These are phyloP conservation scores for Cyclina sinensis DNA, from an alignment of 1,140 invertebrate genomes.

Conservation along the genomic window DNA sequence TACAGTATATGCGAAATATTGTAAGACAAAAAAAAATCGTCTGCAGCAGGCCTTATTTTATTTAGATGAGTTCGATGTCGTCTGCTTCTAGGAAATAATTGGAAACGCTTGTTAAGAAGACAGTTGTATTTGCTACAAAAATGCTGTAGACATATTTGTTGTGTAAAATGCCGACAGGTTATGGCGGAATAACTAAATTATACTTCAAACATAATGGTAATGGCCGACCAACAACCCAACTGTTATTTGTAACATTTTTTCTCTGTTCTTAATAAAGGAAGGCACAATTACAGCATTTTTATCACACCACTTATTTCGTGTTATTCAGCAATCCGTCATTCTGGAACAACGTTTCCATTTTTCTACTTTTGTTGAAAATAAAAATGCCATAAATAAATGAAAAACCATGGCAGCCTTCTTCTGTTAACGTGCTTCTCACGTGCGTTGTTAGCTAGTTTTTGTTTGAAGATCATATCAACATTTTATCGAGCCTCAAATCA, in stretches of 20 bases:
- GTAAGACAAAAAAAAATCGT: too few relatives aligned
- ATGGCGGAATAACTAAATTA: neutral
- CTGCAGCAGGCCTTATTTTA: too few relatives aligned
- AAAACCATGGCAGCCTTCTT: neutral
- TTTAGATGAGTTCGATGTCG: too few relatives aligned
- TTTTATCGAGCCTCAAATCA: conserved; percentile 6
- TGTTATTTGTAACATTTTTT: neutral
- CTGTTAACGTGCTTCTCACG: neutral
- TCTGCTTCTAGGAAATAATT: too few relatives aligned
- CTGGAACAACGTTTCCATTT: too few relatives aligned
- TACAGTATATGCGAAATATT: too few relatives aligned
- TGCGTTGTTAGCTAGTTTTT: neutral
- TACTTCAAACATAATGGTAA: neutral
- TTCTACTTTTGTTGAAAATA: neutral
- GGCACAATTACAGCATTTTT: neutral
- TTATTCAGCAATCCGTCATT: neutral
- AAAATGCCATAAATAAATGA: conserved; percentile 4
- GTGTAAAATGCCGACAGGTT: neutral
- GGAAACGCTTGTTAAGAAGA: neutral
- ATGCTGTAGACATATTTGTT: neutral
- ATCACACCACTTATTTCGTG: neutral
- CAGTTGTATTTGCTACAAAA: neutral
- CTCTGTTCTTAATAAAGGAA: neutral
- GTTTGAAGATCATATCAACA: neutral
- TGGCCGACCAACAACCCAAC: neutral